Evolutionary conservation across 1,140 invertebrate species (phyloP), one percentile per base, ranked within the genome.

Genomic region (Polypedilum vanderplanki): DNA sequence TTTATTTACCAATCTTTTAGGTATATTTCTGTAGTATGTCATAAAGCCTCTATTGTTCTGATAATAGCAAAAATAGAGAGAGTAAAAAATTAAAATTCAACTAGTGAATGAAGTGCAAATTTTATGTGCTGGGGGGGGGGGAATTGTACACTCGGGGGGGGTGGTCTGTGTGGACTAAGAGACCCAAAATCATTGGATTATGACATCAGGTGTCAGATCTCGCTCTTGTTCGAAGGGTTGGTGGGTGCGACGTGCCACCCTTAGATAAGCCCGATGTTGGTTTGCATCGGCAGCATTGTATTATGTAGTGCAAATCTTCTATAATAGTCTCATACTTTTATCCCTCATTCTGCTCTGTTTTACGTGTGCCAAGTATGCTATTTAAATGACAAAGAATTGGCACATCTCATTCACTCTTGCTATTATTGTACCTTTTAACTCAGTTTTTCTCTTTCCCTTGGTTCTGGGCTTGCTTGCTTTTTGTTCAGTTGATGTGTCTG

Each of bases 271-370:
- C 15, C 46, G 15, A 12, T 57, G 46, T 57, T 57, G n/a, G n/a
- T 46, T n/a, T n/a, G n/a, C 46, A 57, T n/a, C 46, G 46, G n/a
- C 12, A 57, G n/a, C n/a, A 33, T 33, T 33, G 10, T n/a, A 57
- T n/a, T 57, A n/a, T 57, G 46, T 57, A 57, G n/a, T 57, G n/a
- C n/a, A 57, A 57, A 57, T 57, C 24, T 57, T 57, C 46, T 57
- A 57, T 15, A 8, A n/a, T 57, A 3, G 15, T 57, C n/a, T 57
- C 46, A 57, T n/a, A 1, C 24, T 57, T 12, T n/a, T 1, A 1
- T 33, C 24, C 24, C 24, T 33, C 5, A 3, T 33, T 33, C 5
- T 5, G 10, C 46, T 57, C 46, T 57, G 10, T 57, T 57, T n/a
- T 15, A 57, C 12, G n/a, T 57, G 4, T 33, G 24, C 24, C 46